phyloP scores from a whole-genome alignment of 2,797 vertebrate species.

The Rhinogobio ventralis region DNA sequence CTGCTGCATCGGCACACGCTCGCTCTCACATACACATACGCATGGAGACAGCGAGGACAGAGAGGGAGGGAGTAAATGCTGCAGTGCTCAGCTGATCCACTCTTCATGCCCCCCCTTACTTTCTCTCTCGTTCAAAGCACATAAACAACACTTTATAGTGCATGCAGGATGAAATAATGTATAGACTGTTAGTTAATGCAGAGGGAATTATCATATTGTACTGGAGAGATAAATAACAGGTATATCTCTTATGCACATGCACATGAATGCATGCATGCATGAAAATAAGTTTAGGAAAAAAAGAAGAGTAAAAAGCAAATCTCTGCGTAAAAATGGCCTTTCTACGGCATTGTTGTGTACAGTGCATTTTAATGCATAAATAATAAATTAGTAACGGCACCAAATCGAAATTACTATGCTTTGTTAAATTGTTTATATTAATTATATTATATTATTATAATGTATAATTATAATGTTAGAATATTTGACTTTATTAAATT shows the following conservation, averaged over 20 bases:
- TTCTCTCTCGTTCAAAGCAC: slow-evolving; percentile 18
- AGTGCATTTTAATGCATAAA: neutral
- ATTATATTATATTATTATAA: neutral
- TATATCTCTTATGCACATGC: neutral
- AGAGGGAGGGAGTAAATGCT: slow-evolving; percentile 51
- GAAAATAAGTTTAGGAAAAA: neutral
- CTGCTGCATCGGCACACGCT: slow-evolving; percentile 62
- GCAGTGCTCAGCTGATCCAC: slow-evolving; percentile 61
- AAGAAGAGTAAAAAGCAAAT: neutral
- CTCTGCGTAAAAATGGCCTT: neutral
- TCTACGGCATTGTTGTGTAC: neutral
- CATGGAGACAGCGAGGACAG: neutral
- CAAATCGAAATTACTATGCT: no score
- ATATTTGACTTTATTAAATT: neutral
- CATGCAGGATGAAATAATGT: neutral
- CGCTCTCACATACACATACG: slow-evolving; percentile 22
- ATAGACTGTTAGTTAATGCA: neutral
- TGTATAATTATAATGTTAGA: no score
- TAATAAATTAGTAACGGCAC: neutral
- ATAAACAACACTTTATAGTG: slow-evolving; percentile 30
- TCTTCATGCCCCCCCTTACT: slow-evolving; percentile 21
- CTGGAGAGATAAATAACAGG: neutral
- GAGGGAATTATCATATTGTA: neutral
- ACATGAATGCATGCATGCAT: neutral
- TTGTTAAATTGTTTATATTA: neutral